A percentile compares a stretch with the other conserved stretches of the same genome.
These are phyloP conservation scores for Poecilia gillii DNA, from an alignment of 2,797 vertebrate genomes.

Conservation along the genomic window DNA sequence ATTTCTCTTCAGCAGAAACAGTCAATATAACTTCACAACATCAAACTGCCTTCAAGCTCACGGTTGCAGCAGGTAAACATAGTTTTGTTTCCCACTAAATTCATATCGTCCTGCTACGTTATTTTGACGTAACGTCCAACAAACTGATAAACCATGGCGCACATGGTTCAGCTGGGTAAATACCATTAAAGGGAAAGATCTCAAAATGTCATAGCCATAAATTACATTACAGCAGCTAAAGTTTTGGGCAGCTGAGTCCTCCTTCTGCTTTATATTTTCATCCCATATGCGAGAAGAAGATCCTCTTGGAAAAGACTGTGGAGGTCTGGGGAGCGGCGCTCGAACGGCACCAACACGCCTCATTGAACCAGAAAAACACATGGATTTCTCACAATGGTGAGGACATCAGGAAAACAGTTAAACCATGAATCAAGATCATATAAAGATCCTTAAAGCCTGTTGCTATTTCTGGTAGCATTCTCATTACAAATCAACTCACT, in stretches of 20 bases:
- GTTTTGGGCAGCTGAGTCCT: neutral
- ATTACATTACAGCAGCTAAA: neutral
- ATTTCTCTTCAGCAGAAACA: neutral
- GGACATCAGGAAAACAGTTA: slow-evolving; percentile 4
- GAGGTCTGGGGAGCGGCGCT: neutral
- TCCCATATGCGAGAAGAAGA: neutral
- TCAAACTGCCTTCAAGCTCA: neutral
- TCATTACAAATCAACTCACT: slow-evolving; percentile 13
- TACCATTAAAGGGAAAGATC: neutral
- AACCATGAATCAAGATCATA: neutral
- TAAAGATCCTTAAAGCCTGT: slow-evolving; percentile 1
- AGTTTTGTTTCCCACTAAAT: neutral
- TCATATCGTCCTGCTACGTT: neutral
- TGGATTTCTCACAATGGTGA: neutral
- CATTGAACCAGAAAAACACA: slow-evolving; percentile 1
- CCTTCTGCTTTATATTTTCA: neutral
- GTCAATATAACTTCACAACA: neutral
- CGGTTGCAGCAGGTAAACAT: neutral
- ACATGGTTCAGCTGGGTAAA: neutral
- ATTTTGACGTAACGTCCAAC: neutral
- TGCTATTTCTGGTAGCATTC: neutral
- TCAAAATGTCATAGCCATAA: neutral
- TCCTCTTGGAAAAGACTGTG: neutral
- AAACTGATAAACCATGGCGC: neutral
- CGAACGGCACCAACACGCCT: neutral